A percentile compares a stretch with the other conserved stretches of the same genome.
phyloP scores from a whole-genome alignment of 1,140 invertebrate genomes.

The Prorops nasuta region DNA sequence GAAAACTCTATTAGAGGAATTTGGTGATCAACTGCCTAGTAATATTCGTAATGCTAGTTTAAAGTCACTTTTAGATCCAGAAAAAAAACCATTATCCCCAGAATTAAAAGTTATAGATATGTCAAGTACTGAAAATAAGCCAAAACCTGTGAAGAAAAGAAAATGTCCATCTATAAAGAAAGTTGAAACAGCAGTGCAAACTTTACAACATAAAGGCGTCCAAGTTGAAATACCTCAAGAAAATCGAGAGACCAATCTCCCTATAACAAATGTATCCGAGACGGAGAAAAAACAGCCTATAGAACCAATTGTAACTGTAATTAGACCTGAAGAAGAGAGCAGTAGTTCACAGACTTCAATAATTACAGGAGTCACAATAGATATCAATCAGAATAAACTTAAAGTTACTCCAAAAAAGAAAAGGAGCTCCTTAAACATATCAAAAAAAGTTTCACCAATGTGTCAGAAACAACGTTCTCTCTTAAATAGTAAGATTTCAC shows the following conservation, averaged over 20 bases:
- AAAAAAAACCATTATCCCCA: slow-evolving; percentile 17
- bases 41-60: slow-evolving; percentile 39
- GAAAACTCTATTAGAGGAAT: slow-evolving; percentile 40
- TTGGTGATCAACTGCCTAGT: slow-evolving; percentile 41
- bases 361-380: slow-evolving; percentile 34
- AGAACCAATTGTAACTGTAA: slow-evolving; percentile 39
- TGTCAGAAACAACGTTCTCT: slow-evolving; percentile 27
- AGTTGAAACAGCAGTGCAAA: slow-evolving; percentile 40
- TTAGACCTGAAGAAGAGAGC: slow-evolving; percentile 31
- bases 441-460: slow-evolving; percentile 6
- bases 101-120: slow-evolving; percentile 47
- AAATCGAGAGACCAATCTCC: slow-evolving; percentile 12
- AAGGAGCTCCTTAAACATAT: slow-evolving; percentile 11
- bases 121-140: slow-evolving; percentile 23
- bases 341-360: slow-evolving; percentile 33
- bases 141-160: slow-evolving; percentile 18
- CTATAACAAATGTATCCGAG: background rate
- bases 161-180: slow-evolving; percentile 10
- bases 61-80: slow-evolving; percentile 33
- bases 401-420: slow-evolving; percentile 34
- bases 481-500: slow-evolving; percentile 17
- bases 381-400: slow-evolving; percentile 33
- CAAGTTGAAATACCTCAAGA: slow-evolving; percentile 32
- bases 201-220: slow-evolving; percentile 40
- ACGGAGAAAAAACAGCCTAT: slow-evolving; percentile 14